Conservation (phyloP, 2,888 invertebrate genomes). For the Watsonalla binaria region DNA sequence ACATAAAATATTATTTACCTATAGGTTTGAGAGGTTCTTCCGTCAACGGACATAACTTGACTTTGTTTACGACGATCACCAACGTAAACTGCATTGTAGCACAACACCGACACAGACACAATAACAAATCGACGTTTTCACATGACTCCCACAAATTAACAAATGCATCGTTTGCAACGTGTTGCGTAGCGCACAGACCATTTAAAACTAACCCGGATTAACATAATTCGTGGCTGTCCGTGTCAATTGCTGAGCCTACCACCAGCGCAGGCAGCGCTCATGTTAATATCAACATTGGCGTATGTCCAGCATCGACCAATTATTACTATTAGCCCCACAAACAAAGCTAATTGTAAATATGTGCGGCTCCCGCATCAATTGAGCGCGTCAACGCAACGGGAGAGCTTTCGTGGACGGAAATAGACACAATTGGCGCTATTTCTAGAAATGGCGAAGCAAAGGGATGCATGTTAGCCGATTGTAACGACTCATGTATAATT, state of each 20-base stretch:
- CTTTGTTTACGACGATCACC: constrained; percentile 72
- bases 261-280: constrained; percentile 41
- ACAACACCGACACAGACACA: constrained; percentile 44
- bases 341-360: constrained; percentile 72
- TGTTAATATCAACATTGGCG: constrained; percentile 58
- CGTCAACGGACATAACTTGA: constrained; percentile 63
- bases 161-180: constrained; percentile 66
- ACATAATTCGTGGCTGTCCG: constrained; percentile 58
- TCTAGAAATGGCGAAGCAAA: constrained; percentile 54
- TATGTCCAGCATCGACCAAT: constrained; percentile 45
- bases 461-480: constrained; percentile 15
- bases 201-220: constrained; percentile 70
- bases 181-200: constrained; percentile 56
- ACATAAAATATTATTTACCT: constrained; percentile 39
- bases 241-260: constrained; percentile 60
- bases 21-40: constrained; percentile 61
- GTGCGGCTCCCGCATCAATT: constrained; percentile 73
- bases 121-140: constrained; percentile 50
- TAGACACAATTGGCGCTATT: constrained; percentile 65
- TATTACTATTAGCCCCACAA: constrained; percentile 60
- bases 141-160: constrained; percentile 50
- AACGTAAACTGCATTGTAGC: constrained; percentile 72
- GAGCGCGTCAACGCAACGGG: constrained; percentile 64
- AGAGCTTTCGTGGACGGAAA: constrained; percentile 70
- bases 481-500: constrained; percentile 2